Percentiles rank a stretch among this genome's conserved stretches.
phyloP scores from a whole-genome alignment of 2,888 invertebrate species.

The Chouioia cunea region DNA sequence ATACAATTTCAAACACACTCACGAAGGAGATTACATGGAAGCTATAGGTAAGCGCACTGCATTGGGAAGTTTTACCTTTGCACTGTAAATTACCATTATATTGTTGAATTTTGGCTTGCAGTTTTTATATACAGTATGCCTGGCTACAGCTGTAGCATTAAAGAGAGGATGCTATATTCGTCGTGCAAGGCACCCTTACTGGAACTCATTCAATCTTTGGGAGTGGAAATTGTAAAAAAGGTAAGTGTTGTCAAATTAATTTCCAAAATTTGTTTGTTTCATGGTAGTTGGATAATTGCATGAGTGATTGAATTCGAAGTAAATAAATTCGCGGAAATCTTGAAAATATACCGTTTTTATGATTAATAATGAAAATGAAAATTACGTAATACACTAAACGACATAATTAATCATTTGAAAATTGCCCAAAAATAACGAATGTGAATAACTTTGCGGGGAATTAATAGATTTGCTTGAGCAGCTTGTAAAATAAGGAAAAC shows the following conservation, averaged over 20 bases:
- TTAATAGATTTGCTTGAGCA: too few species aligned
- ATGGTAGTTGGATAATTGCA: constrained; percentile 20
- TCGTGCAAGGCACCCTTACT: constrained; percentile 95
- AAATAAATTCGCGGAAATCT: constrained; percentile 35
- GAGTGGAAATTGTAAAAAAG: constrained; percentile 87
- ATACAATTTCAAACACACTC: constrained; percentile 89
- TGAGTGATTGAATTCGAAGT: constrained; percentile 22
- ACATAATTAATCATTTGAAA: background rate
- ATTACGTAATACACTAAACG: constrained; percentile 3
- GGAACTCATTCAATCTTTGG: constrained; percentile 83
- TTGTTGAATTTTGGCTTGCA: constrained; percentile 63
- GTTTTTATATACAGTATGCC: constrained; percentile 99
- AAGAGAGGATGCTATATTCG: constrained; percentile 98
- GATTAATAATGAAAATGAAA: background rate
- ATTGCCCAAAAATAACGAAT: background rate
- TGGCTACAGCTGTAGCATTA: constrained; percentile 94
- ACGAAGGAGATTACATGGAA: constrained; percentile 91
- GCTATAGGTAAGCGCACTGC: constrained; percentile 82
- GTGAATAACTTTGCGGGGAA: too few species aligned
- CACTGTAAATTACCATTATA: constrained; percentile 7
- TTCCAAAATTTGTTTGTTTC: constrained; percentile 23
- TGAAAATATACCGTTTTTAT: constrained; percentile 42
- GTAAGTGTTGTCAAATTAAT: constrained; percentile 70
- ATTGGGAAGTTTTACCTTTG: constrained; percentile 16
- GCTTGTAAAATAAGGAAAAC: constrained; percentile 18